Base-by-base conservation (phyloP, 1,140 invertebrate genomes). In the Formica selysi region DNA sequence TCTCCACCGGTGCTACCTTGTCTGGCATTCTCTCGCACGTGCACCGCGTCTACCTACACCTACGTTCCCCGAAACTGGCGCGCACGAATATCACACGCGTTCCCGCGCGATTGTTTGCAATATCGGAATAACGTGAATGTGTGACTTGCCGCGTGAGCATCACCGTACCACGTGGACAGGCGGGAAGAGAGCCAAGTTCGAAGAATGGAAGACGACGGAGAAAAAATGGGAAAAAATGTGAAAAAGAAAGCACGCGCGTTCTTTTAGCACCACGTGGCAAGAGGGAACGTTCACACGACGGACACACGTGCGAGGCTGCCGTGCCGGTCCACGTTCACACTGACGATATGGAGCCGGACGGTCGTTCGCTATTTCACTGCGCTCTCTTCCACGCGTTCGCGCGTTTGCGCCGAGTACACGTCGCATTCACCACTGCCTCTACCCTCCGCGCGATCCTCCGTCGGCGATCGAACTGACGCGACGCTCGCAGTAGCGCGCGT, bases 1-100 rank as follows among this genome's bases (percentile, higher is more conserved):
- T 91, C 29, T 91, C 90, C 36, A 68, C 73, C 48, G 90, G 90
- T 7, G 90, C 90, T 19, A 91, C 78, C 26, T 91, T 91, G 41
- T 90, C 90, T 48, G 90, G 85, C 90, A 91, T 91, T 22, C 26
- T 87, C 13, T 29, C 10, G 51, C 32, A 16, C 26, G 13, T 48
- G 29, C 26, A 61, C 41, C 41, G 57, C 13, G 22, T 48, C 44
- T 16, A 13, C 11, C 44, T 48, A 13, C 3, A 16, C 3, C 44
- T 48, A 16, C 10, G 13, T 44, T 68, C 19, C 32, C 26, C 32
- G 26, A 80, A 59, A 61, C 2, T 26, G 16, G 32, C 16, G 2
- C 26, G 44, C 7, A 1, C 36, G 13, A 44, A 19, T 44, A 13
- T 85, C 38, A 59, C 59, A 16, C 41, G 19, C 51, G 19, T 61